Conservation (phyloP, 2,797 vertebrate genomes). For the Coreius guichenoti region DNA sequence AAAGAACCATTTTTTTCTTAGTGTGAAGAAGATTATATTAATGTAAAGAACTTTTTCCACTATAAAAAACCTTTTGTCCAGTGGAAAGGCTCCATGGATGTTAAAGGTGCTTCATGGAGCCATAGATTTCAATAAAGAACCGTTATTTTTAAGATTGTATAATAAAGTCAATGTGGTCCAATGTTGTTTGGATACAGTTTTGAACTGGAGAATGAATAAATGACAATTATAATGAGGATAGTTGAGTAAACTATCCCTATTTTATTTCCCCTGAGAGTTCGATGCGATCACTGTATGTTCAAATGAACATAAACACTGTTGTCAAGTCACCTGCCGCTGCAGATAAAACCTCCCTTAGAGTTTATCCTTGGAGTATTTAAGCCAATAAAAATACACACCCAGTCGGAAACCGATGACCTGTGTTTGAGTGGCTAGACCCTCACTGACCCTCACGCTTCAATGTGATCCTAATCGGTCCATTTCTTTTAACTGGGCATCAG, state of each 20-base stretch:
- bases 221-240: no score
- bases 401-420: background rate
- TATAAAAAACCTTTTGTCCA: background rate
- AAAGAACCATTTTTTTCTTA: no score
- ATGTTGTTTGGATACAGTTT: background rate
- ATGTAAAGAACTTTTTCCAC: background rate
- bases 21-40: background rate
- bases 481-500: slow-evolving; percentile 15
- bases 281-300: background rate
- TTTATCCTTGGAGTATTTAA: slow-evolving; percentile 10
- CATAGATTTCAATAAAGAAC: background rate
- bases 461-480: background rate
- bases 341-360: background rate
- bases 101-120: background rate
- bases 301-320: slow-evolving; percentile 17
- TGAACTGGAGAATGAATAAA: background rate
- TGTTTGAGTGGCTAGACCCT: background rate
- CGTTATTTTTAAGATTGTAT: background rate
- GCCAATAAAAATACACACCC: slow-evolving; percentile 7
- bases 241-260: background rate
- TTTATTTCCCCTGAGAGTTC: background rate
- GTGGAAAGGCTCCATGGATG: background rate
- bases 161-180: background rate
- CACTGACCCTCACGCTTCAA: background rate
- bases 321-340: background rate